Conservation (phyloP, 2,888 invertebrate genomes). For the Zootermopsis nevadensis region DNA sequence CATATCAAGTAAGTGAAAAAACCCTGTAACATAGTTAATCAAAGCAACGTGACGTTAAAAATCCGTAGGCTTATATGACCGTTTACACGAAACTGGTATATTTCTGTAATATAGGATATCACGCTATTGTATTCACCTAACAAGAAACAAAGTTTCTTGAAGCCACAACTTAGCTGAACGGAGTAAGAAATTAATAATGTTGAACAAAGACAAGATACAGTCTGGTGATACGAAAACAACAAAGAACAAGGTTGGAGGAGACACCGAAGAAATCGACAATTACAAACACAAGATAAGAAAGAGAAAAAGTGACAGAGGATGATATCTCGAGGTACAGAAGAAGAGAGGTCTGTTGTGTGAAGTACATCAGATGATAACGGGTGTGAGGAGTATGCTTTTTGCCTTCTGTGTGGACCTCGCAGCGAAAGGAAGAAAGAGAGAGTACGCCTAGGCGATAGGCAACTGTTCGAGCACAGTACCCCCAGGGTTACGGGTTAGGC, state of each 20-base stretch:
- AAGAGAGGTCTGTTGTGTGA: not conserved
- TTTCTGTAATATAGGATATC: too few species aligned
- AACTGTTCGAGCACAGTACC: conserved; percentile 31
- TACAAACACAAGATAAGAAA: not conserved
- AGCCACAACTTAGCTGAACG: too few species aligned
- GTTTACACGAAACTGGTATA: too few species aligned
- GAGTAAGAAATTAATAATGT: not conserved
- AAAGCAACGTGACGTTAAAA: too few species aligned
- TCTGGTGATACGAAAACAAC: not conserved
- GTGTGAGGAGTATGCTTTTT: not conserved
- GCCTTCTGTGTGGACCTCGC: conserved; percentile 7
- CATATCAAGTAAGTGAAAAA: too few species aligned
- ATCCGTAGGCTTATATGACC: too few species aligned
- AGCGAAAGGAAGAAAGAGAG: not conserved
- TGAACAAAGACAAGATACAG: not conserved
- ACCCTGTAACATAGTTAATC: too few species aligned
- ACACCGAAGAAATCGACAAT: not conserved
- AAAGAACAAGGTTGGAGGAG: not conserved
- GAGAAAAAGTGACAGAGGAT: not conserved
- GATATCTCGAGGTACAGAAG: not conserved
- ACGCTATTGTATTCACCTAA: too few species aligned
- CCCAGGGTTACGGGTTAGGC: not conserved
- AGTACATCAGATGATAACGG: not conserved
- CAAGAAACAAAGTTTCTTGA: too few species aligned
- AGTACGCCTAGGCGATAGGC: not conserved